Evolutionary conservation across 2,113 vertebrate species (phyloP), one percentile per base, ranked within the genome.

Genomic region (Oncorhynchus nerka): DNA sequence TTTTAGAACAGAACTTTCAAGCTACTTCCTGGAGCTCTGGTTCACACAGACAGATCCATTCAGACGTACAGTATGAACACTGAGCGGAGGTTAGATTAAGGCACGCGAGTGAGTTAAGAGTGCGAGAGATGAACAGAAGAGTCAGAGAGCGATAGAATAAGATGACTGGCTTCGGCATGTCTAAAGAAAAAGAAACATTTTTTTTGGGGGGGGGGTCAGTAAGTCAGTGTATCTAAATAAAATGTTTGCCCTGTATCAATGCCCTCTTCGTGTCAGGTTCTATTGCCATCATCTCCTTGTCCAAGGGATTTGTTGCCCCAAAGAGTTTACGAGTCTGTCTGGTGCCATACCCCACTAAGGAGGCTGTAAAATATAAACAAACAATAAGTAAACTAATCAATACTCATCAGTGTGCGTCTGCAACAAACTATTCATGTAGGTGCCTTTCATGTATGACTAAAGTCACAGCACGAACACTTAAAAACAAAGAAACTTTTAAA

Each of bases 41-140:
- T 24, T n/a, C 8, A 11, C 64, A n/a, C 65, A n/a, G 30, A 28
- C 30, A 62, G 32, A 62, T 22, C 55, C 30, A 30, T 20, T 48
- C 34, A 30, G 1, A 13, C 3, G 49, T 62, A 20, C 45, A 57
- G 19, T 57, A 57, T 57, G 39, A 22, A 57, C 4, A 28, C 62
- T 55, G 48, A 45, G 59, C 12, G 66, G 22, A 77, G 6, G 5
- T 69, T 49, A 57, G 66, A 85, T 70, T 78, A 87, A 86, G 86
- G 88, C 85, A 88, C 86, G 83, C 81, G 5, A 32, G 62, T 78
- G 45, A 55, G 75, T 68, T 69, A 62, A 55, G 71, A 24, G 22
- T 57, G 51, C 5, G 51, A 70, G 24, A 3, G 39, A 45, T 45
- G 9, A n/a, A 68, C 62, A 45, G 72, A 24, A 55, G 26, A 70